Conservation (phyloP, 2,797 vertebrate genomes). For the Myotis daubentonii region DNA sequence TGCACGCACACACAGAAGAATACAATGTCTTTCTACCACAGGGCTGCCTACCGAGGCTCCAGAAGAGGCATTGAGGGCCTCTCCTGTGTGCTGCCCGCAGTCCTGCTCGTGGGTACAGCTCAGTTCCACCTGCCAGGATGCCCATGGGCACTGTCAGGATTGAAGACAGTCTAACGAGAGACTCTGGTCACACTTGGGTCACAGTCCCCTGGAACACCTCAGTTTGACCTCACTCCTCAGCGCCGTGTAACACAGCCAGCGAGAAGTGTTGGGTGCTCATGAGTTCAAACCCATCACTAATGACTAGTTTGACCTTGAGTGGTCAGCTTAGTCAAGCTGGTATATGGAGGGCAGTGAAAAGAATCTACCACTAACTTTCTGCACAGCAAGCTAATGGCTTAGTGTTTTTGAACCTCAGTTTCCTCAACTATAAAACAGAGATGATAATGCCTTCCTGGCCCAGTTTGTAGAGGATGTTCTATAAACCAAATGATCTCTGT, state of each 20-base stretch:
- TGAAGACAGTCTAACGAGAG: not conserved
- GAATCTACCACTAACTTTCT: not conserved
- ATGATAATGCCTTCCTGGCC: not conserved
- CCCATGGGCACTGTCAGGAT: not conserved
- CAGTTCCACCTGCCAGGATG: not conserved
- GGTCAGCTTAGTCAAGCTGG: not conserved
- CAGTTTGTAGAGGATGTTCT: not conserved
- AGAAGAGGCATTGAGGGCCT: not conserved
- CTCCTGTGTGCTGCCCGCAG: not conserved
- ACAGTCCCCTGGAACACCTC: not conserved
- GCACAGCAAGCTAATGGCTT: not conserved
- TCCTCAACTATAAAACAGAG: not conserved
- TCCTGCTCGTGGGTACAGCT: not conserved
- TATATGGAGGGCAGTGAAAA: not conserved
- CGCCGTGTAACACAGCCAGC: not conserved
- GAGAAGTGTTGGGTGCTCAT: not conserved
- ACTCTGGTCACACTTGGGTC: not conserved
- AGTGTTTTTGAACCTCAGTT: not conserved
- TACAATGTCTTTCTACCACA: not conserved
- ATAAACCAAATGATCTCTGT: not conserved
- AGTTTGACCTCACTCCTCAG: not conserved
- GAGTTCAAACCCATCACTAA: conserved; percentile 47
- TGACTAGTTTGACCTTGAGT: not conserved
- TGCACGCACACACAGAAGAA: accelerated
- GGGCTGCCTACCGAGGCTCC: not conserved